Conservation (phyloP, 2,797 vertebrate genomes). For the Gallinago solitaria region DNA sequence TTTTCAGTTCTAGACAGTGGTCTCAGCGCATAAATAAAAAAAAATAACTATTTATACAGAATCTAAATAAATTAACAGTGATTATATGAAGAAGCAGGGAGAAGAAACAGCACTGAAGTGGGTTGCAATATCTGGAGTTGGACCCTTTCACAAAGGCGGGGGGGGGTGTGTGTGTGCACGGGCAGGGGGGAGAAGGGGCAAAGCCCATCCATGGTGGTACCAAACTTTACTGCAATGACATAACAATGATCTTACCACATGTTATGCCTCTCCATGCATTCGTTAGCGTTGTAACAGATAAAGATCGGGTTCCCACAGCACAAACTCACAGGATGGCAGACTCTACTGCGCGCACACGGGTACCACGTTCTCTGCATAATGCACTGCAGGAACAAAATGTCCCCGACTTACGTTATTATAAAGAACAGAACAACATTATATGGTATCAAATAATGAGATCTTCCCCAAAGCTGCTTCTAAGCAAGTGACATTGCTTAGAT, state of each 20-base stretch:
- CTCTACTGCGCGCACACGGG: background rate
- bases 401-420: background rate
- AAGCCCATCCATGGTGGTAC: background rate
- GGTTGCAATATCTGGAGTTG: fast-evolving
- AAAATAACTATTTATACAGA: background rate
- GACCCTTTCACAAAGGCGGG: background rate
- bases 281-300: background rate
- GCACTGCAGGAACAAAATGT: background rate
- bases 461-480: background rate
- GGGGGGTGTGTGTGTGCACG: no score
- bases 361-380: background rate
- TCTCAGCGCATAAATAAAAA: background rate
- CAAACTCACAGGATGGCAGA: no score
- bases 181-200: background rate
- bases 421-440: background rate
- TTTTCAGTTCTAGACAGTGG: background rate
- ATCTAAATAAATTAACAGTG: background rate
- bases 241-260: background rate
- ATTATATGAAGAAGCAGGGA: background rate
- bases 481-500: background rate
- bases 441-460: background rate
- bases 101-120: background rate
- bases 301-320: background rate
- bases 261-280: background rate
- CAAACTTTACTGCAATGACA: background rate